Base-by-base conservation (phyloP, 2,797 vertebrate genomes). In the Balearica regulorum region DNA sequence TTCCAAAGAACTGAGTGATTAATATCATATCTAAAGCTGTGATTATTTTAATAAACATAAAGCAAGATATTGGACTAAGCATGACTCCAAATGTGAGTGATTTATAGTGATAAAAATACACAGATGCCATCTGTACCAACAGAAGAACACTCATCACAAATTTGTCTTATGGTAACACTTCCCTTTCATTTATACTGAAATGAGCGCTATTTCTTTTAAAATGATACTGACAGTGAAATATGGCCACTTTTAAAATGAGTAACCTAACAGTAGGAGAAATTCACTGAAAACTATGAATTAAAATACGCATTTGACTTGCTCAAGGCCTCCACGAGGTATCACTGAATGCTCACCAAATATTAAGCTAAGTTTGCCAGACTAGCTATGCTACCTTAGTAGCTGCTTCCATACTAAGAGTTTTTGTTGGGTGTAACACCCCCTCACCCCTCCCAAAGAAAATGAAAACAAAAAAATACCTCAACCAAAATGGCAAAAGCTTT, bases 101-200 rank as follows among this genome's bases (percentile, higher is more conserved):
- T 93, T 95, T 95, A 77, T 41, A 70, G 95, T 96, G 96, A 97
- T 96, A 97, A 97, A 97, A 96, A 97, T 96, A 95, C 95, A 96
- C 96, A 97, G 96, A 97, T 96, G 96, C 96, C 95, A 96, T 95
- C 95, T 96, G 96, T 96, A 97, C 90, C 95, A 95, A 94, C 88
- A 96, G 96, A 96, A 97, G 95, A 97, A 90, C 94, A 53, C 83
- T 84, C 88, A 21, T 91, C 91, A 87, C 89, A 82, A 86, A 91
- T 89, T 83, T 87, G 87, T 94, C 86, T 94, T 81, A 49, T 44
- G 70, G 70, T 79, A 95, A 96, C 96, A 93, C 91, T 93, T 94
- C 60, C 72, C 66, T 87, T 94, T 91, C 94, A 95, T 79, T 96
- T 95, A 25, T 48, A 79, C 62, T 70, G 83, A 81, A 96, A 90